Conservation (phyloP, 2,797 vertebrate species). For the Acanthurus leucopareius region DNA sequence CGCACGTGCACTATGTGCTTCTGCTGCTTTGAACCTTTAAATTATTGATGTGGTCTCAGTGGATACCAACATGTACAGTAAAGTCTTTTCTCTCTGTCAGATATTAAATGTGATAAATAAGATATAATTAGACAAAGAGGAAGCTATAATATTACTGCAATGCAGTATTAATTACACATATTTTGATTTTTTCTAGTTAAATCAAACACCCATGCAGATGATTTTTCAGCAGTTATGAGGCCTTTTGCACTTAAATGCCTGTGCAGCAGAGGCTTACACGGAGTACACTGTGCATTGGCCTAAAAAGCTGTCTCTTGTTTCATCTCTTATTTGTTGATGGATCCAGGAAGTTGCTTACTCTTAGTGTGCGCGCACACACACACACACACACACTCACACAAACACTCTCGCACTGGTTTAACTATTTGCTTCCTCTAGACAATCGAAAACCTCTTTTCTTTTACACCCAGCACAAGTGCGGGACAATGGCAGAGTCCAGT, state of each 20-base stretch:
- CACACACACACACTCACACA: constrained; percentile 10
- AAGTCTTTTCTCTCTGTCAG: constrained; percentile 42
- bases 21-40: constrained; percentile 87
- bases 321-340: constrained; percentile 67
- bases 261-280: constrained; percentile 19
- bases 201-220: constrained; percentile 19
- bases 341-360: constrained; percentile 70
- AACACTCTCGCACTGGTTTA: constrained; percentile 28
- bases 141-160: background rate
- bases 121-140: constrained; percentile 25
- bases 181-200: background rate
- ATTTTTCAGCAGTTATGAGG: constrained; percentile 19
- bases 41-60: constrained; percentile 87
- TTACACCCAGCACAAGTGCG: constrained; percentile 23
- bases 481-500: background rate
- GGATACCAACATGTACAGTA: constrained; percentile 64
- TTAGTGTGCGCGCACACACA: constrained; percentile 11
- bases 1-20: constrained; percentile 50
- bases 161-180: constrained; percentile 30
- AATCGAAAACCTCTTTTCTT: constrained; percentile 40
- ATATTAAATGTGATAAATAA: constrained; percentile 41
- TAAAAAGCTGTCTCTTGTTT: constrained; percentile 64
- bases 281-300: constrained; percentile 53
- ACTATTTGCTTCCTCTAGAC: constrained; percentile 60
- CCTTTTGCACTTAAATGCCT: constrained; percentile 12